Evolutionary conservation across 2,113 vertebrate genomes (phyloP).

Genomic region (Neodon shergylaensis): DNA sequence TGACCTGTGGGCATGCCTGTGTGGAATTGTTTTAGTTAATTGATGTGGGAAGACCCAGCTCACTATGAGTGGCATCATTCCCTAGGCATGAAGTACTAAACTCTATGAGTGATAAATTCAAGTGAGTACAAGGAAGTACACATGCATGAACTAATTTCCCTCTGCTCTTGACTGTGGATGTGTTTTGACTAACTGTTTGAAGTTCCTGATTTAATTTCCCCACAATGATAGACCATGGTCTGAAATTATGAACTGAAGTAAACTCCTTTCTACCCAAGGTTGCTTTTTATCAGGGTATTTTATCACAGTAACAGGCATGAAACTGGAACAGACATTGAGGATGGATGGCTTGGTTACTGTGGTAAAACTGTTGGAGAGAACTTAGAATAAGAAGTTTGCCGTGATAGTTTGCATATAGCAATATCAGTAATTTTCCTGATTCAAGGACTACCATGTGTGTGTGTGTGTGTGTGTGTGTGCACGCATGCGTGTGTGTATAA

Average conservation of each 20-base stretch:
- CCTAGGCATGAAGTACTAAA: background rate
- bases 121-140: background rate
- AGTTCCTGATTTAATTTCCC: background rate
- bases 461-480: background rate
- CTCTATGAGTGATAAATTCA: background rate
- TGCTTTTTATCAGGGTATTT: background rate
- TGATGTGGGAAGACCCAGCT: background rate
- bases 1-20: background rate
- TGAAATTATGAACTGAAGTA: background rate
- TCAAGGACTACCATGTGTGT: background rate
- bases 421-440: constrained; percentile 4
- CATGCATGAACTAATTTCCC: background rate
- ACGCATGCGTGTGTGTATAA: background rate
- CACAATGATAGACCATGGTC: background rate
- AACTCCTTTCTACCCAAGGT: background rate
- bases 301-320: background rate
- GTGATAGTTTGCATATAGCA: background rate
- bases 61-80: background rate
- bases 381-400: background rate
- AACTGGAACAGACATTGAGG: background rate
- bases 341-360: background rate
- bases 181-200: background rate
- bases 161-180: background rate
- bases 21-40: background rate
- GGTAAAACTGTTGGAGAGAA: background rate